These are phyloP conservation scores for Oryctes rhinoceros DNA, from an alignment of 1,140 invertebrate genomes.

Conservation along the genomic window DNA sequence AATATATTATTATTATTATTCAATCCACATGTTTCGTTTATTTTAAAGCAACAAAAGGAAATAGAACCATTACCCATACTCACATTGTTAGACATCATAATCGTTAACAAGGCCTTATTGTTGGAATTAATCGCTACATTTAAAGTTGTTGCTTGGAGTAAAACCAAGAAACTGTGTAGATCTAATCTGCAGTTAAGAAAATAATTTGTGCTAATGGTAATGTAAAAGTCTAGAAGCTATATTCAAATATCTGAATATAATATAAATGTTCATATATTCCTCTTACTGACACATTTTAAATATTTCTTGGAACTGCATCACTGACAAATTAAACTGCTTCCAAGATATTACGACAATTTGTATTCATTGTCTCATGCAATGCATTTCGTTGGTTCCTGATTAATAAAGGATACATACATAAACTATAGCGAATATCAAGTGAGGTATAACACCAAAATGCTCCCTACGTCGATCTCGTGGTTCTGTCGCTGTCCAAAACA, in stretches of 20 bases:
- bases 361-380: too few species aligned
- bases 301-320: too few species aligned
- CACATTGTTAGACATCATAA: slow-evolving; percentile 99
- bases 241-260: too few species aligned
- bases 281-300: too few species aligned
- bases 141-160: slow-evolving; percentile 94
- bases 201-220: slow-evolving; percentile 34
- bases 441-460: slow-evolving; percentile 87
- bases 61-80: slow-evolving; percentile 62
- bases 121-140: slow-evolving; percentile 99
- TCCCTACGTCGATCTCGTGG: slow-evolving; percentile 82
- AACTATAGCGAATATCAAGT: slow-evolving; percentile 86
- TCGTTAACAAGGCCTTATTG: slow-evolving; percentile 96
- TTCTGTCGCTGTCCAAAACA: slow-evolving; percentile 98
- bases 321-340: too few species aligned
- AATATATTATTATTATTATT: too few species aligned
- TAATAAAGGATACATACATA: slow-evolving; percentile 94
- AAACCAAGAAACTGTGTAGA: slow-evolving; percentile 89
- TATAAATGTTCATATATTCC: too few species aligned
- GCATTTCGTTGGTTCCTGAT: not conserved
- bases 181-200: slow-evolving; percentile 70
- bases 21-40: too few species aligned
- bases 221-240: too few species aligned
- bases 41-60: not conserved
- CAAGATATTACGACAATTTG: too few species aligned